phyloP scores from a whole-genome alignment of 2,113 vertebrate species.

The Suncus etruscus region DNA sequence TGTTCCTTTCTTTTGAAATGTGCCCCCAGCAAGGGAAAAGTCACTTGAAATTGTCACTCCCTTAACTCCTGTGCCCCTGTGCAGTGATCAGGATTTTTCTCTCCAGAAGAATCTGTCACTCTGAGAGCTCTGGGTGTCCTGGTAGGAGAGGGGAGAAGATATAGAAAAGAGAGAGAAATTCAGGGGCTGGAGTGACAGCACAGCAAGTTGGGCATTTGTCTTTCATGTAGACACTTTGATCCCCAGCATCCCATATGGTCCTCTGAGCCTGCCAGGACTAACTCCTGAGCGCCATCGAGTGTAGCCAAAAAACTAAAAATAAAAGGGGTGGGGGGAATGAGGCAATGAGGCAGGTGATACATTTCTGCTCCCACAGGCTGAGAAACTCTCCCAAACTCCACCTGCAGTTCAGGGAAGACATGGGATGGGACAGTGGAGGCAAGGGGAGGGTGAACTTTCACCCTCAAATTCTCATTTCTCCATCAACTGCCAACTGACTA shows the following conservation, averaged over 20 bases:
- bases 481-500: not conserved
- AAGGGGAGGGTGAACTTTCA: too few relatives aligned
- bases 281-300: too few relatives aligned
- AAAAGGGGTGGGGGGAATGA: not conserved
- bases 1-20: not conserved
- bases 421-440: fast-evolving
- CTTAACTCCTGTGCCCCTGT: not conserved
- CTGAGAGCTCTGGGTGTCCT: not conserved
- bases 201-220: too few relatives aligned
- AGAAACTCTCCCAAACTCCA: not conserved
- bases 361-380: not conserved
- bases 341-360: not conserved
- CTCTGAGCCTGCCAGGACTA: too few relatives aligned
- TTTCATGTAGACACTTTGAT: too few relatives aligned
- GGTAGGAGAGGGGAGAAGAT: not conserved
- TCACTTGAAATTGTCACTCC: not conserved
- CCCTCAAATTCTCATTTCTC: too few relatives aligned
- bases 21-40: not conserved
- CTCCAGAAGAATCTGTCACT: not conserved
- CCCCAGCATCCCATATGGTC: too few relatives aligned
- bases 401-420: not conserved
- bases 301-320: too few relatives aligned
- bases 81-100: slow-evolving; percentile 12
- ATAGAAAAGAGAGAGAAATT: not conserved
- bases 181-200: too few relatives aligned